Evolutionary conservation across 2,113 vertebrate genomes (phyloP).

Genomic region (Phylloscopus trochilus): DNA sequence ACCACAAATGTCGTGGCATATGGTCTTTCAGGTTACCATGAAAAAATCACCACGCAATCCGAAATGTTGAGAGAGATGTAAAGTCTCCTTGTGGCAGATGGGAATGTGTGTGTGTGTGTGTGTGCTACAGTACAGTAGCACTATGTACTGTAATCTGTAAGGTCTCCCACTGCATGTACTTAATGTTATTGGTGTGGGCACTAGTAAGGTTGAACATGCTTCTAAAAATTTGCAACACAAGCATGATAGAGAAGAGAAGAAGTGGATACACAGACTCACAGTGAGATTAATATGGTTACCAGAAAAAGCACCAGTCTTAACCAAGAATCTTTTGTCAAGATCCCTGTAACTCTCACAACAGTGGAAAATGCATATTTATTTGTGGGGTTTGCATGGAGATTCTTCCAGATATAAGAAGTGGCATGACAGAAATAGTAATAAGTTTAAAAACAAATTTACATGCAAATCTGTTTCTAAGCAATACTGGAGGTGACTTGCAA

Average conservation of each 20-base stretch:
- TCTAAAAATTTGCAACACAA: background rate
- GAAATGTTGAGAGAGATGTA: background rate
- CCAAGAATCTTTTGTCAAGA: background rate
- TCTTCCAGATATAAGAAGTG: background rate
- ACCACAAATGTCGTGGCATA: rapidly evolving
- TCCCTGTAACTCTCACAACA: background rate
- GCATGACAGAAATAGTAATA: background rate
- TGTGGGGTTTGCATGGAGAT: background rate
- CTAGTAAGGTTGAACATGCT: background rate
- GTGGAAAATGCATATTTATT: background rate
- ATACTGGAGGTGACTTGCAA: background rate
- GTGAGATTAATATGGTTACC: background rate
- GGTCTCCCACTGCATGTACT: background rate
- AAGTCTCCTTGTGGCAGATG: background rate
- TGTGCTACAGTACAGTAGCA: background rate
- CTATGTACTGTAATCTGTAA: background rate
- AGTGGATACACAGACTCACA: background rate
- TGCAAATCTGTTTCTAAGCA: background rate
- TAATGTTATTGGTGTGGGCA: background rate
- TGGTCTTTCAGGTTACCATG: background rate
- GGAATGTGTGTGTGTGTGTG: background rate
- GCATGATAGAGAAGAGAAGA: background rate
- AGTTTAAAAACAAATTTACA: background rate
- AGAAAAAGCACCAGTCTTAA: background rate
- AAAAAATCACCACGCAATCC: background rate